Percentiles rank a stretch among this genome's conserved stretches.
Conservation (phyloP, 2,888 invertebrate genomes). For the Andrena praecox region DNA sequence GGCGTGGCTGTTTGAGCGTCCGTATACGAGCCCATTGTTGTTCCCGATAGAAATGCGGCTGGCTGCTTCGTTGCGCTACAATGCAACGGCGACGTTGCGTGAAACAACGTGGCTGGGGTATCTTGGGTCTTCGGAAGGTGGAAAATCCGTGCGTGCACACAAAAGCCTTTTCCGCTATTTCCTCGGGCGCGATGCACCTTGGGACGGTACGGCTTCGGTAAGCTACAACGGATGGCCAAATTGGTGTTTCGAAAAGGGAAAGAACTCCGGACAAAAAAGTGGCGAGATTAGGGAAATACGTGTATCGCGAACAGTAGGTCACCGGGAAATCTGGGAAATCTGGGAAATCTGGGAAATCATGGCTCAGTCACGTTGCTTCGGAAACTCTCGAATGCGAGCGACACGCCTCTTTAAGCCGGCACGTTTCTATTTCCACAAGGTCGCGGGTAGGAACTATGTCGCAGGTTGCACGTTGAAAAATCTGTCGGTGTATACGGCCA, state of each 20-base stretch:
- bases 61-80: slow-evolving; percentile 37
- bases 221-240: not conserved
- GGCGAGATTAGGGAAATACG: not conserved
- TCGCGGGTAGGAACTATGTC: slow-evolving; percentile 30
- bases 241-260: not conserved
- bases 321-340: not conserved
- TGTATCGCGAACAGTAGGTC: not conserved
- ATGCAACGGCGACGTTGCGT: slow-evolving; percentile 13
- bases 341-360: slow-evolving; percentile 1
- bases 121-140: slow-evolving; percentile 14
- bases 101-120: slow-evolving; percentile 25
- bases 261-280: not conserved
- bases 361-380: not conserved
- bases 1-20: slow-evolving; percentile 22
- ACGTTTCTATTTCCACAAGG: slow-evolving; percentile 42
- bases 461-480: slow-evolving; percentile 42
- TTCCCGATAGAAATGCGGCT: slow-evolving; percentile 38
- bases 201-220: slow-evolving; percentile 4
- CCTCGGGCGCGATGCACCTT: not conserved
- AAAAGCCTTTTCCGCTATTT: slow-evolving; percentile 24
- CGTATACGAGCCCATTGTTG: slow-evolving; percentile 34
- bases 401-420: slow-evolving; percentile 18
- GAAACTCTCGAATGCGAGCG: not conserved
- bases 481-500: slow-evolving; percentile 66
- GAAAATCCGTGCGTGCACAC: slow-evolving; percentile 37